A percentile compares a stretch with the other conserved stretches of the same genome.
Evolutionary conservation across 2,888 invertebrate species (phyloP).

Genomic region (Ormyrus nitidulus): DNA sequence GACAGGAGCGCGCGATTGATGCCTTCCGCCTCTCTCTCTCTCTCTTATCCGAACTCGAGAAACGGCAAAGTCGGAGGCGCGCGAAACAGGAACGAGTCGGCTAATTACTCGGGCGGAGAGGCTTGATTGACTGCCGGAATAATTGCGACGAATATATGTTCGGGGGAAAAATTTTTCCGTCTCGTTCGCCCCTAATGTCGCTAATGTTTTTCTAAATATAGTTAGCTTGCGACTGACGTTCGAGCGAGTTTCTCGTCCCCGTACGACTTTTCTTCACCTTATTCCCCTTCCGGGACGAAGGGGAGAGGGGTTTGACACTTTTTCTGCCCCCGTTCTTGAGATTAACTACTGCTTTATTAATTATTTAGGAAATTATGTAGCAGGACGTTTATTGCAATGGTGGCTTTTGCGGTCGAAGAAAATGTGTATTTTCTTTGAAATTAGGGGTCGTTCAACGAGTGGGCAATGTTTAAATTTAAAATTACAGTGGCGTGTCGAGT

Average conservation of each 20-base stretch:
- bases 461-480: background rate
- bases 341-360: constrained; percentile 26
- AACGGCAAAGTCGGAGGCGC: no score
- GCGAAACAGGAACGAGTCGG: background rate
- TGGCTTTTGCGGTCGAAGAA: no score
- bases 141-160: constrained; percentile 26
- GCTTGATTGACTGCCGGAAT: constrained; percentile 38
- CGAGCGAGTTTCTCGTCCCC: no score
- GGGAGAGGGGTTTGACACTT: background rate
- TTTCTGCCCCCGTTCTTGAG: constrained; percentile 1
- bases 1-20: constrained; percentile 8
- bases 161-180: constrained; percentile 1
- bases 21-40: background rate
- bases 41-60: background rate
- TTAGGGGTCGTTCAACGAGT: no score
- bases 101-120: constrained; percentile 10
- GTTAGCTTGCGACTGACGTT: background rate
- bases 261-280: no score
- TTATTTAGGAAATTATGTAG: background rate
- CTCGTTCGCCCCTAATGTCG: background rate
- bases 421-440: no score
- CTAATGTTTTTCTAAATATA: background rate
- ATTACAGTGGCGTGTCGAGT: background rate
- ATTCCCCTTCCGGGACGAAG: background rate
- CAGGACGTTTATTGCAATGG: no score